phyloP scores from a whole-genome alignment of 2,888 invertebrate genomes.

The Melanostoma mellinum region DNA sequence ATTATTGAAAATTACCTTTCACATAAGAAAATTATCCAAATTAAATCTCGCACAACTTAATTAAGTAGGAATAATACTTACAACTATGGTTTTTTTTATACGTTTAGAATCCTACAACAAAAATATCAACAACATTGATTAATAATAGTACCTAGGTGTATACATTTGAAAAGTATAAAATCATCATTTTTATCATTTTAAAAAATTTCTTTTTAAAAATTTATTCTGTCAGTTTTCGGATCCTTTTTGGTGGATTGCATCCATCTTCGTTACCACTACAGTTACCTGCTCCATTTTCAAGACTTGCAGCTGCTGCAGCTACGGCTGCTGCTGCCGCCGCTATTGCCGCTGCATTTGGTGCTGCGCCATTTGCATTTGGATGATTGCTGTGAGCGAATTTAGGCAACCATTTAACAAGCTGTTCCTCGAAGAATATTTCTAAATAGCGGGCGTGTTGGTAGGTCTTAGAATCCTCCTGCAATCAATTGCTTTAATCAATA shows the following conservation, averaged over 20 bases:
- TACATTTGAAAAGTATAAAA: conserved; percentile 59
- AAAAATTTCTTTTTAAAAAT: conserved; percentile 15
- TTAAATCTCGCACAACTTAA: conserved; percentile 59
- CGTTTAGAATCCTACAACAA: conserved; percentile 70
- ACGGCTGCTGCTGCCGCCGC: conserved; percentile 72
- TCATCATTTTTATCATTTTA: conserved; percentile 17
- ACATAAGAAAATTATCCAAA: conserved; percentile 41
- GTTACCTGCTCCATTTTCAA: conserved; percentile 69
- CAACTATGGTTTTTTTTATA: conserved; percentile 47
- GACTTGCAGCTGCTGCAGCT: conserved; percentile 66
- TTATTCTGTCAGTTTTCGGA: conserved; percentile 79
- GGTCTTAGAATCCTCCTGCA: conserved; percentile 89
- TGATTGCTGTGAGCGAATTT: conserved; percentile 83
- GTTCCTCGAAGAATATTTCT: conserved; percentile 93
- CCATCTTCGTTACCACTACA: conserved; percentile 76
- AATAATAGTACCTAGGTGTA: conserved; percentile 70
- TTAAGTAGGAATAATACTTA: conserved; percentile 59
- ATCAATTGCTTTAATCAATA: conserved; percentile 52
- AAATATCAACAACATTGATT: conserved; percentile 72
- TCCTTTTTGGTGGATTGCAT: conserved; percentile 79
- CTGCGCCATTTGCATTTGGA: conserved; percentile 63
- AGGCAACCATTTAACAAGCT: conserved; percentile 91
- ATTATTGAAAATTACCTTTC: conserved; percentile 27
- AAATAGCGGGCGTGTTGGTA: conserved; percentile 90
- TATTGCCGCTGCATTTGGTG: conserved; percentile 64